Evolutionary conservation across 2,888 invertebrate species (phyloP).

Genomic region (Caenorhabditis sp.): DNA sequence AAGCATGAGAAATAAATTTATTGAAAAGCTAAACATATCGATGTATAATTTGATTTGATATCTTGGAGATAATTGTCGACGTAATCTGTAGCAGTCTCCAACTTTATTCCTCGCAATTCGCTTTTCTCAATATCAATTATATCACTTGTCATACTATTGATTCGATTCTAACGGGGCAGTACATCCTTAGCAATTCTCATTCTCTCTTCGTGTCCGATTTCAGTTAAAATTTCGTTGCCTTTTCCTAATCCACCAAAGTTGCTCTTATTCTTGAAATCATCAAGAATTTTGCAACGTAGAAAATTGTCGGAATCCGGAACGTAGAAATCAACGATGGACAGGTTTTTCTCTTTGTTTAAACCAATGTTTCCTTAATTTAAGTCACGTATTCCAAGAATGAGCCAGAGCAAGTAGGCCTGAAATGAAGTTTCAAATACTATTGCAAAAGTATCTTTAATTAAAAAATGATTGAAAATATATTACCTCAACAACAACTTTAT

Average conservation of each 20-base stretch:
- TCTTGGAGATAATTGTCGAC: constrained; percentile 42
- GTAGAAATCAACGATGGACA: constrained; percentile 44
- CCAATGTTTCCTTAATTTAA: constrained; percentile 41
- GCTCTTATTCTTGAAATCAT: constrained; percentile 37
- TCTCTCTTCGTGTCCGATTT: constrained; percentile 27
- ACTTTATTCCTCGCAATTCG: constrained; percentile 30
- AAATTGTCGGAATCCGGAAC: constrained; percentile 40
- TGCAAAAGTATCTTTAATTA: no score
- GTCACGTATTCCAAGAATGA: constrained; percentile 44
- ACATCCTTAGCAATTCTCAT: constrained; percentile 30
- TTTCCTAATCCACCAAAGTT: constrained; percentile 34
- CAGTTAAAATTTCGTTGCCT: constrained; percentile 29
- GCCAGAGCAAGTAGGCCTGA: constrained; percentile 40
- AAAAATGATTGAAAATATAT: no score
- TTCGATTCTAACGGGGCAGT: constrained; percentile 34
- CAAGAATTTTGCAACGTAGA: constrained; percentile 30
- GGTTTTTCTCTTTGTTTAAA: constrained; percentile 33
- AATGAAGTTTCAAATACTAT: constrained; percentile 36
- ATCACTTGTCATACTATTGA: constrained; percentile 39
- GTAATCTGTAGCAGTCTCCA: constrained; percentile 21
- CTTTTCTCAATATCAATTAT: constrained; percentile 37
- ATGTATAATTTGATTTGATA: constrained; percentile 42
- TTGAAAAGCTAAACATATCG: constrained; percentile 40
- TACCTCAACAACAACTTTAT: constrained; percentile 34
- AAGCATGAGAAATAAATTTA: no score